Evolutionary conservation across 2,888 invertebrate species (phyloP), one percentile per base, ranked within the genome.

Genomic region (Hypselothyrea guttata): DNA sequence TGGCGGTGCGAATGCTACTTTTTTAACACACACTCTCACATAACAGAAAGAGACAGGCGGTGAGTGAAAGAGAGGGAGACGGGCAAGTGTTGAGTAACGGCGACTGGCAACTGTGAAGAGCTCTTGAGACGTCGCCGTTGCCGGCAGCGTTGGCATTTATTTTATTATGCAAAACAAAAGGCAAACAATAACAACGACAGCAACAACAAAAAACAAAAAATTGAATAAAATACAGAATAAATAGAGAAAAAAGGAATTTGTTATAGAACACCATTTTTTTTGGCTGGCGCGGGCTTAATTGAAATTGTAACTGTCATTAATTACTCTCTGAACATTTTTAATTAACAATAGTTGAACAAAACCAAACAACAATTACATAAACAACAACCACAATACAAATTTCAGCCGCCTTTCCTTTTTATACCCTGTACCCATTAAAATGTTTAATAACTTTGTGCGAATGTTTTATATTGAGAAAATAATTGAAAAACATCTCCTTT

Each of bases 271-370:
- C 71, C 64, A 65, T 74, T 64, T 71, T 64, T 61, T 44, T 49
- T 22, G 5, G 22, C 22, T 22, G 46, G 60, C 56, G 70, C 64
- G 61, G 41, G 71, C 86, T 72, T 85, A 84, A 86, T 86, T 77
- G 73, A 81, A 72, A 87, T 87, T 86, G 88, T 86, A 88, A 89
- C 88, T 89, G 89, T 89, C 89, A 89, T 89, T 89, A 89, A 89
- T 89, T 89, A 89, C 84, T 87, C 89, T 89, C 89, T 88, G 85
- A 70, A 73, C 86, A 75, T 88, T 84, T 88, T 84, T 85, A 82
- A 84, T 73, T 82, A 78, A 75, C 69, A 69, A 82, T 82, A 70
- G 68, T 48, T 3, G 28, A 33, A 30, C 54, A 62, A 45, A 62
- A 70, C 67, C 67, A 72, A 54, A 45, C 57, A 71, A 60, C 52